Conservation (phyloP, 2,888 invertebrate genomes). For the Troides helena region DNA sequence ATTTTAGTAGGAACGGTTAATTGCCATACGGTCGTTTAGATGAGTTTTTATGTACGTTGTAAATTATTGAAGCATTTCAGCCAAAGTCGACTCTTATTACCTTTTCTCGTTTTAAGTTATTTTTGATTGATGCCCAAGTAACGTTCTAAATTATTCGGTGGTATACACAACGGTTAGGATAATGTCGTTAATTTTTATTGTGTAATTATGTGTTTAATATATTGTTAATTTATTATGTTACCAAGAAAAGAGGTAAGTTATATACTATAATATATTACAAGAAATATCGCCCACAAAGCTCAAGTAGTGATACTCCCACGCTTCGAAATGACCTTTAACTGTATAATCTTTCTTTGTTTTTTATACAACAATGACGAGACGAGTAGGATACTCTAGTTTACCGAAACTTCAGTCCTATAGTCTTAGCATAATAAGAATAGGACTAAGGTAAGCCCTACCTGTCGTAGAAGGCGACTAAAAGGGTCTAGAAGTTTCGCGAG, state of each 20-base stretch:
- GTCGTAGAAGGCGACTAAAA: too few relatives aligned
- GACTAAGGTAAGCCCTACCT: too few relatives aligned
- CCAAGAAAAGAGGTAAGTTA: neutral
- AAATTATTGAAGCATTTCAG: conserved; percentile 27
- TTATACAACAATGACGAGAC: too few relatives aligned
- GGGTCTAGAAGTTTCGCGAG: too few relatives aligned
- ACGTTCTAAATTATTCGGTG: conserved; percentile 4
- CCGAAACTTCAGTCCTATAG: too few relatives aligned
- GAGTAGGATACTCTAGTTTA: too few relatives aligned
- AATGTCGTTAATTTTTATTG: neutral
- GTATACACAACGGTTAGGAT: neutral
- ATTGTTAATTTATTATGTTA: neutral
- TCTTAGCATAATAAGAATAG: too few relatives aligned
- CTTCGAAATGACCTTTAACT: too few relatives aligned
- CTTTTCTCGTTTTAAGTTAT: conserved; percentile 27
- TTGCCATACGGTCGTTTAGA: conserved; percentile 35
- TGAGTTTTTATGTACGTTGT: conserved; percentile 29
- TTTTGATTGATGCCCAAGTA: conserved; percentile 23
- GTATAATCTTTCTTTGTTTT: too few relatives aligned
- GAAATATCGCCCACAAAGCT: too few relatives aligned
- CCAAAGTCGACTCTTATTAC: conserved; percentile 24
- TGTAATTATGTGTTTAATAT: neutral
- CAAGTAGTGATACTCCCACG: too few relatives aligned
- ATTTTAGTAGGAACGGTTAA: conserved; percentile 43
- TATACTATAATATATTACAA: too few relatives aligned